A percentile compares a stretch with the other conserved stretches of the same genome.
Evolutionary conservation across 2,888 invertebrate genomes (phyloP).

Genomic region (Graphium colonna): DNA sequence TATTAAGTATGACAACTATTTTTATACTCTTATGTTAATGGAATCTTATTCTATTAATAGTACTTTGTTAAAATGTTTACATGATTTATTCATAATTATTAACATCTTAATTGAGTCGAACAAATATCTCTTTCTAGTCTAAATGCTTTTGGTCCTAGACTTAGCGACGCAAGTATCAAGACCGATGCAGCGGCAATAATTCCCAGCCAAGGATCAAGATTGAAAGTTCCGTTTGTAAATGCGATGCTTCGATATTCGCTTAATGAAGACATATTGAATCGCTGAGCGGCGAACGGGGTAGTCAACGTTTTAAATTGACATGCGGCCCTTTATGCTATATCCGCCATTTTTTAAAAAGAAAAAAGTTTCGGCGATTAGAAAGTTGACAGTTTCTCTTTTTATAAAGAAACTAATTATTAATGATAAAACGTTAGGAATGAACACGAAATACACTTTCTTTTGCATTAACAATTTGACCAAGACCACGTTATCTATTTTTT

Average conservation of each 20-base stretch:
- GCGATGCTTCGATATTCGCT: constrained; percentile 71
- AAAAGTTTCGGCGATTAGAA: not conserved
- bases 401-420: not conserved
- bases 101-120: too few species aligned
- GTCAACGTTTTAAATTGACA: constrained; percentile 73
- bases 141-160: too few species aligned
- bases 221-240: constrained; percentile 67
- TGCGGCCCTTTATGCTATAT: constrained; percentile 58
- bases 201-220: constrained; percentile 71
- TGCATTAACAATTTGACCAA: too few species aligned
- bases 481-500: too few species aligned
- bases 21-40: too few species aligned
- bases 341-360: constrained; percentile 10
- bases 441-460: not conserved
- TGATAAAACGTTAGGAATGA: not conserved
- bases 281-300: constrained; percentile 70
- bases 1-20: too few species aligned
- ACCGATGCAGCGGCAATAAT: constrained; percentile 54
- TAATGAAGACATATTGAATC: constrained; percentile 81
- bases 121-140: too few species aligned
- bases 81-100: too few species aligned
- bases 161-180: constrained; percentile 40
- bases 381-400: not conserved
- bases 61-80: too few species aligned
- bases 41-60: too few species aligned